Evolutionary conservation across 2,888 invertebrate species (phyloP).

Genomic region (Hirtodrosophila cameraria): DNA sequence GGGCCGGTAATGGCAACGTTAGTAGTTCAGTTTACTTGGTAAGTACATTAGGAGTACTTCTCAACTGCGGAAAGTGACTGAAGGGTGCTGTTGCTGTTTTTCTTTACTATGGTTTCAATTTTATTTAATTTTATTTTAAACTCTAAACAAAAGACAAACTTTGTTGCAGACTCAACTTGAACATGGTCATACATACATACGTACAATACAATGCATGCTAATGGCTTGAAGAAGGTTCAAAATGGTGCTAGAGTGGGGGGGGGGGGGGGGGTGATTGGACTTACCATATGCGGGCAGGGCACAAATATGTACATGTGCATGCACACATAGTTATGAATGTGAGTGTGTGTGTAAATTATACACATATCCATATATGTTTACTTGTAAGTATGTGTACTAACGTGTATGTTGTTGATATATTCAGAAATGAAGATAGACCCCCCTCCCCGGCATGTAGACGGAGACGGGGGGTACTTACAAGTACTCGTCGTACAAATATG

Average conservation of each 20-base stretch:
- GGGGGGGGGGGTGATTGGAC: slow-evolving; percentile 26
- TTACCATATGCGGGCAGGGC: slow-evolving; percentile 70
- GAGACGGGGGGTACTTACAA: slow-evolving; percentile 36
- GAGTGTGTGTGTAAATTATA: slow-evolving; percentile 42
- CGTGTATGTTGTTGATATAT: slow-evolving; percentile 47
- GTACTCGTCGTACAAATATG: slow-evolving; percentile 62
- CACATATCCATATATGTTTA: slow-evolving; percentile 44
- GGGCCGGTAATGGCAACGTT: no score
- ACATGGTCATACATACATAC: slow-evolving; percentile 37
- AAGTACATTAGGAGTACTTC: no score
- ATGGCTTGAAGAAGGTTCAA: slow-evolving; percentile 24
- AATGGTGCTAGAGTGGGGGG: not conserved
- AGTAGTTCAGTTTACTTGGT: no score
- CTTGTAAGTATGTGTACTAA: slow-evolving; percentile 39
- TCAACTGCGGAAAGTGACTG: no score
- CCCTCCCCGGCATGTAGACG: slow-evolving; percentile 40
- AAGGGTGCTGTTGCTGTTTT: slow-evolving; percentile 50
- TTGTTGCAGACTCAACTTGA: slow-evolving; percentile 60
- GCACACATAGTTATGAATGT: slow-evolving; percentile 41
- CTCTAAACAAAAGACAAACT: slow-evolving; percentile 70
- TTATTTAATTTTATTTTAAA: slow-evolving; percentile 78
- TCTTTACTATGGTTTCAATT: slow-evolving; percentile 76
- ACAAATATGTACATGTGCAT: slow-evolving; percentile 49
- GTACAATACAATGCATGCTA: slow-evolving; percentile 51
- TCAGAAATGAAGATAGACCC: slow-evolving; percentile 45